Conservation (phyloP, 1,140 invertebrate species). For the Macrobrachium rosenbergii region DNA sequence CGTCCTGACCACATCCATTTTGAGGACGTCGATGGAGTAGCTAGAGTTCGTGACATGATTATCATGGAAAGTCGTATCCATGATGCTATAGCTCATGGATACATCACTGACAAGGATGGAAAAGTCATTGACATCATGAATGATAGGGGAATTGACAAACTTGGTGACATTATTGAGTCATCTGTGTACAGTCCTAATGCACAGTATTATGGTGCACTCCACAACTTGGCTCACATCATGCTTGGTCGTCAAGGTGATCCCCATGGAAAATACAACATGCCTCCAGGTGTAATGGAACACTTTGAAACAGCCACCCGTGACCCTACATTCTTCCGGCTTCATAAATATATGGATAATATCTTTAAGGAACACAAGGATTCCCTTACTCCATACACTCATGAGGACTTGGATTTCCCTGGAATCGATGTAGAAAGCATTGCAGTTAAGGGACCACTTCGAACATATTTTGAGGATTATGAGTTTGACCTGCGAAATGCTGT, state of each 20-base stretch:
- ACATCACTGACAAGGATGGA: slow-evolving; percentile 17
- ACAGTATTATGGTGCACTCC: slow-evolving; percentile 43
- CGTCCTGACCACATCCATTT: slow-evolving; percentile 72
- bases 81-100: slow-evolving; percentile 45
- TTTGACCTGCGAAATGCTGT: slow-evolving; percentile 79
- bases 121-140: slow-evolving; percentile 33
- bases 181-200: slow-evolving; percentile 44
- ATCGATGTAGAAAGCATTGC: slow-evolving; percentile 77
- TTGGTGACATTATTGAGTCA: slow-evolving; percentile 44
- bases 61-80: slow-evolving; percentile 41
- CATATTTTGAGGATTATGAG: slow-evolving; percentile 81
- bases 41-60: slow-evolving; percentile 35
- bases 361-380: slow-evolving; percentile 71
- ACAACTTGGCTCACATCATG: slow-evolving; percentile 49
- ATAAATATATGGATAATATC: slow-evolving; percentile 75
- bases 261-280: slow-evolving; percentile 57
- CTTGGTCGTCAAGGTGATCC: slow-evolving; percentile 65
- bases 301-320: slow-evolving; percentile 76
- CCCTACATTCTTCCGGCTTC: slow-evolving; percentile 78
- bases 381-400: slow-evolving; percentile 66
- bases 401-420: slow-evolving; percentile 75
- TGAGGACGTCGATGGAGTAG: slow-evolving; percentile 44
- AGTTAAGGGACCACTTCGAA: slow-evolving; percentile 77
- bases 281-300: slow-evolving; percentile 72
- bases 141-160: slow-evolving; percentile 21